Evolutionary conservation across 1,140 invertebrate species (phyloP).

Genomic region (Melanaphis sacchari): DNA sequence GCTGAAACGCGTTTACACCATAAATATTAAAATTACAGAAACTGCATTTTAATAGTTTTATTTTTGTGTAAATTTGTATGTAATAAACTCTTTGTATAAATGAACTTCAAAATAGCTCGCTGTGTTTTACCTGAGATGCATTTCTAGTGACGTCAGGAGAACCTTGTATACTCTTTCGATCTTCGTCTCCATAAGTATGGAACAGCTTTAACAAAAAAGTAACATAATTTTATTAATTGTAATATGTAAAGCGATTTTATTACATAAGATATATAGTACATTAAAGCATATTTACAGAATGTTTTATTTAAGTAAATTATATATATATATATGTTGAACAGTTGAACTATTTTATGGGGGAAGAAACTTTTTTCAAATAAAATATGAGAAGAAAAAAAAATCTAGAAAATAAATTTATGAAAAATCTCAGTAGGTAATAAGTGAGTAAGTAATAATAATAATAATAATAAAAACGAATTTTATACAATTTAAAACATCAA

Average conservation of each 20-base stretch:
- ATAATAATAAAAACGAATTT: no score
- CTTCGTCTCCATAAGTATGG: slow-evolving; percentile 74
- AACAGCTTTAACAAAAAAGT: slow-evolving; percentile 66
- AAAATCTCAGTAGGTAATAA: no score
- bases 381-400: background rate
- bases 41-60: background rate
- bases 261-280: background rate
- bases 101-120: background rate
- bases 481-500: no score
- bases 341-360: no score
- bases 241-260: background rate
- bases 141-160: slow-evolving; percentile 61
- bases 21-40: slow-evolving; percentile 5
- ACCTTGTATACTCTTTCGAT: slow-evolving; percentile 63
- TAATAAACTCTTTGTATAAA: background rate
- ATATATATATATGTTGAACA: background rate
- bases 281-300: background rate
- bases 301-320: background rate
- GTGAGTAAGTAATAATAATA: no score
- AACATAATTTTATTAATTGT: slow-evolving; percentile 36
- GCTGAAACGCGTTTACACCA: slow-evolving; percentile 41
- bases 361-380: background rate
- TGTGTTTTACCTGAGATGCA: slow-evolving; percentile 49
- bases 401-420: background rate
- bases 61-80: background rate